Base-by-base conservation (phyloP, 1,140 invertebrate species). In the Heliconius hermathena region DNA sequence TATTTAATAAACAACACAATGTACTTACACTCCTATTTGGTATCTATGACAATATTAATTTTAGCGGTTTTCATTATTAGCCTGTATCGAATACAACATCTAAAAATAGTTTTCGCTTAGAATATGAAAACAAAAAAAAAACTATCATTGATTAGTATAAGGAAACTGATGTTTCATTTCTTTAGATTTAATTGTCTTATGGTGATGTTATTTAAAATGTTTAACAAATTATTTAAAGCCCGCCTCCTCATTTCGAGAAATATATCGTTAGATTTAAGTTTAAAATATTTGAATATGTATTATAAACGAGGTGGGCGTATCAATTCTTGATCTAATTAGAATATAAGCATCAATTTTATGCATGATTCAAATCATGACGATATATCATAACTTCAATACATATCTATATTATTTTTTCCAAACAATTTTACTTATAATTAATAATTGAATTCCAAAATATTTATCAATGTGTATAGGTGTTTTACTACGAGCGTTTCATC, bases 341-440 rank as follows among this genome's bases (percentile, higher is more conserved):
- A 75, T 75, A n/a, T 75, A 36, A 41, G 60, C 54, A 38, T 60
- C 33, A 66, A 66, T 75, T 75, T 75, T 74, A 74, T 71, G 70
- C 71, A 77, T 78, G 77, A 81, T 78, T 49, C 71, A 71, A 74
- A 77, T 83, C 81, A 71, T 83, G 66, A 66, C 29, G 4, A 72
- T 57, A 81, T 83, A 81, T 81, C 75, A 79, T 80, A 76, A 74
- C 77, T 76, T 76, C 16, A 80, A 83, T 73, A 83, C 82, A 83
- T 83, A 83, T 83, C 82, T 66, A 70, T 66, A 70, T 49, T 77
- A 60, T 79, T 46, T 79, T 36, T 57, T 74, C 33, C 26, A 70
- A 66, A 26, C 60, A 16, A 26, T 29, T 66, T 66, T 18, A 29
- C 22, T 26, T 66, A 16, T 66, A 66, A 66, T 57, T 8, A 57